Percentiles rank a stretch among this genome's conserved stretches.
phyloP scores from a whole-genome alignment of 53 echinoderm and acorn worm genomes.

The Paracentrotus lividus region DNA sequence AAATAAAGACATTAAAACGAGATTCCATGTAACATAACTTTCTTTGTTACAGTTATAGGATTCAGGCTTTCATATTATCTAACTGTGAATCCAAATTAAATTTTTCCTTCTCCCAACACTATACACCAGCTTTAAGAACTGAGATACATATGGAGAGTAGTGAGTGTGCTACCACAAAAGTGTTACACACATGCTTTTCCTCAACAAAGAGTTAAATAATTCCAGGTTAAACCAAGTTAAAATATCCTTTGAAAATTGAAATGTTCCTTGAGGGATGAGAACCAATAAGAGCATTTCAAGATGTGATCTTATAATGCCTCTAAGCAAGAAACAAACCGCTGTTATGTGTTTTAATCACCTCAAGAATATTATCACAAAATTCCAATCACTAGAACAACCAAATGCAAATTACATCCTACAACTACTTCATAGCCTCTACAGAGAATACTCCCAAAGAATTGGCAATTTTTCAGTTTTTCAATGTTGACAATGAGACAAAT shows the following conservation, averaged over 20 bases:
- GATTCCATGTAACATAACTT: no score
- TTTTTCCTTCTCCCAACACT: no score
- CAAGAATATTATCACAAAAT: background rate
- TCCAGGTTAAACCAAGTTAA: background rate
- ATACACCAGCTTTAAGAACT: no score
- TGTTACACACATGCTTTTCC: no score
- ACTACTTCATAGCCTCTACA: background rate
- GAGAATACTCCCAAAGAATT: constrained; percentile 30
- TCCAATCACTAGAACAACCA: background rate
- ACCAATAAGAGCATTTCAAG: background rate
- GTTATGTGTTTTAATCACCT: background rate
- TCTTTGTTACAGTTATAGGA: no score
- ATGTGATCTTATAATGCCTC: background rate
- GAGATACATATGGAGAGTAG: background rate
- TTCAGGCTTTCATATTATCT: no score
- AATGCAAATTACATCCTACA: background rate
- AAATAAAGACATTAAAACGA: no score
- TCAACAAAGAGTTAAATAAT: background rate
- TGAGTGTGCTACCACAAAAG: background rate
- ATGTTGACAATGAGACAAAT: background rate
- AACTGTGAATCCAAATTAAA: no score
- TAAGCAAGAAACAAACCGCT: background rate
- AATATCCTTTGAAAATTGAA: background rate
- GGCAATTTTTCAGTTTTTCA: constrained; percentile 22
- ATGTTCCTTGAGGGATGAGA: background rate